phyloP scores from a whole-genome alignment of 1,140 invertebrate genomes.

The Drosophila subobscura region DNA sequence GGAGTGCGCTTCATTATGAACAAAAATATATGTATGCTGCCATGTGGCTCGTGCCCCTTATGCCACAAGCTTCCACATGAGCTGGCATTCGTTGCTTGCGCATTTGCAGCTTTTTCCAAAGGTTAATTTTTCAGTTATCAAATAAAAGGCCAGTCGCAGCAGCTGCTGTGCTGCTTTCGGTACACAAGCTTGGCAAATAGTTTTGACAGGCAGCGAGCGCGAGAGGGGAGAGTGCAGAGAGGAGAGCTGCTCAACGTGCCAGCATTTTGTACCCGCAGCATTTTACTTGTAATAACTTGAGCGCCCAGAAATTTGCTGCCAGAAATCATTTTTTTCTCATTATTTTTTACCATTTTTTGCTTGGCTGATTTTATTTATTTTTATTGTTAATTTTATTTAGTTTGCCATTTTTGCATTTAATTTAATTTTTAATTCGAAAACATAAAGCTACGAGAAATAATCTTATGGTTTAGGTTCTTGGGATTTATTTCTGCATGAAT shows the following conservation, averaged over 20 bases:
- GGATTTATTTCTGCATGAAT: conserved; percentile 41
- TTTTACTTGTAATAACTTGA: conserved; percentile 44
- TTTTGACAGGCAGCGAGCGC: conserved; percentile 37
- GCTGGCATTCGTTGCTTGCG: conserved; percentile 47
- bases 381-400: conserved; percentile 38
- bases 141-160: conserved; percentile 55
- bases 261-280: conserved; percentile 26
- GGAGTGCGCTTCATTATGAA: no score
- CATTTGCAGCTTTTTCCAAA: conserved; percentile 64
- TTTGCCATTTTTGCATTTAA: conserved; percentile 52
- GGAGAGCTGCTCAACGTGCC: conserved; percentile 12
- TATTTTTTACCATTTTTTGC: conserved; percentile 70
- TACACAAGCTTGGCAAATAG: conserved; percentile 54
- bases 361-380: conserved; percentile 47
- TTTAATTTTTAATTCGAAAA: conserved; percentile 7
- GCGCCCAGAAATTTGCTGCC: conserved; percentile 9
- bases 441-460: conserved; percentile 62
- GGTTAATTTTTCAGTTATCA: conserved; percentile 76
- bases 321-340: conserved; percentile 29
- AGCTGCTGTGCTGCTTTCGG: conserved; percentile 24
- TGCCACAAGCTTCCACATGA: conserved; percentile 50
- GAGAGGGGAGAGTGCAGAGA: neutral
- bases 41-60: conserved; percentile 15
- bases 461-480: conserved; percentile 44
- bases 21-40: no score